Evolutionary conservation across 2,113 vertebrate genomes (phyloP), one percentile per base, ranked within the genome.

Genomic region (Xerus inauris): DNA sequence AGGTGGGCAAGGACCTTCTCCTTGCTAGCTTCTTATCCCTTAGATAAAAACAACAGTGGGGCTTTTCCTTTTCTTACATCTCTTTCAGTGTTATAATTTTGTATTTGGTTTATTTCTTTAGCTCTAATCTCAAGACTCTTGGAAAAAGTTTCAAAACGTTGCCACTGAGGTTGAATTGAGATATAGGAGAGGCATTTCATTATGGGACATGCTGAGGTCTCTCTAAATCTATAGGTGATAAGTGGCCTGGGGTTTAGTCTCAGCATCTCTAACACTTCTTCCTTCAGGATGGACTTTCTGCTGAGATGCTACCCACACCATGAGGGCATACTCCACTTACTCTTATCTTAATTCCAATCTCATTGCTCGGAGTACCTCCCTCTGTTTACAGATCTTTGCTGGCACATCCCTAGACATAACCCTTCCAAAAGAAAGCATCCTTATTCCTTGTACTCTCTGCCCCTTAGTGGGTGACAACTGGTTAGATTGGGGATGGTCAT

Each of bases 91-190:
- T 82, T 81, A 84, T 4, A 71, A 45, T 84, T 84, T 64, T 75
- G 20, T 54, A n/a, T 91, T 93, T 35, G n/a, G 12, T 71, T 92
- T 86, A 93, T 95, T 97, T 81, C 28, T 92, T 95, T 87, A 72
- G 59, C 16, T 85, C 35, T 88, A 84, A 93, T 91, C 69, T 88
- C 28, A 87, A 77, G 40, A 10, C 14, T 72, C 7, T 69, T 67
- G 57, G 64, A 47, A 75, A 2, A 73, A 47, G 45, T 77, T 89
- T 67, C n/a, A n/a, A n/a, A n/a, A n/a, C n/a, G n/a, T 28, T 93
- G 0, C 77, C 62, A 72, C 16, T 42, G 40, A 75, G 20, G 17
- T 91, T 72, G n/a, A 83, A 38, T 38, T 64, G n/a, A 87, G 38
- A 38, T 87, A 32, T 76, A n/a, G 49, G 51, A 71, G 42, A 69